Evolutionary conservation across 2,888 invertebrate species (phyloP), one percentile per base, ranked within the genome.

Genomic region (Drosophila paramelanica): DNA sequence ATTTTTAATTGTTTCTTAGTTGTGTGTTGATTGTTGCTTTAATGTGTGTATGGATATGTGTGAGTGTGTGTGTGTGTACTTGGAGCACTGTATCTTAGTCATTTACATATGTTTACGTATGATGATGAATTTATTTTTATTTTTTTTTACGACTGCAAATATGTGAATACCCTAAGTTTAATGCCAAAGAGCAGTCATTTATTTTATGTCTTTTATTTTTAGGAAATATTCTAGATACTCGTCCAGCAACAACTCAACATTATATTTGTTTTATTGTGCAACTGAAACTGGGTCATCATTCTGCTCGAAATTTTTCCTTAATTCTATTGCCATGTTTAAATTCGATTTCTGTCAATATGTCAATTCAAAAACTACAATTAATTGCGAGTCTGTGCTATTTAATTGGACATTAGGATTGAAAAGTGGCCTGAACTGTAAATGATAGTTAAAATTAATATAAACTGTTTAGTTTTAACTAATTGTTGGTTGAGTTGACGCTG

Each of bases 21-120:
- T 31, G 17, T 55, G 41, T 57, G 42, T 60, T 57, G 42, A 70
- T 38, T 64, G 23, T 23, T 23, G 23, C 23, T 4, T 23, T 23
- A 23, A 23, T 23, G 23, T 23, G 23, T 2, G 20, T 56, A 59
- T 66, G 59, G 23, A 20, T 56, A 59, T 66, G 59, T 66, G 41
- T 69, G 33, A 45, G 45, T 46, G 42, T 72, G 45, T 51, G 43
- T 64, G n/a, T 72, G 55, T 66, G 69, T 67, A 62, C 62, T 67
- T 61, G 60, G 64, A 69, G 51, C 50, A 50, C 43, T 27, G n/a
- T 51, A 25, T 50, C 46, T 41, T 41, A 67, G 68, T 20, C 56
- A 82, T 88, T 81, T 85, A 81, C 79, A 88, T 73, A 69, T 87
- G 68, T 70, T 67, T 86, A 86, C 81, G 73, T 80, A 86, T 78